phyloP scores from a whole-genome alignment of 2,888 invertebrate species.

The Apantesis nais region DNA sequence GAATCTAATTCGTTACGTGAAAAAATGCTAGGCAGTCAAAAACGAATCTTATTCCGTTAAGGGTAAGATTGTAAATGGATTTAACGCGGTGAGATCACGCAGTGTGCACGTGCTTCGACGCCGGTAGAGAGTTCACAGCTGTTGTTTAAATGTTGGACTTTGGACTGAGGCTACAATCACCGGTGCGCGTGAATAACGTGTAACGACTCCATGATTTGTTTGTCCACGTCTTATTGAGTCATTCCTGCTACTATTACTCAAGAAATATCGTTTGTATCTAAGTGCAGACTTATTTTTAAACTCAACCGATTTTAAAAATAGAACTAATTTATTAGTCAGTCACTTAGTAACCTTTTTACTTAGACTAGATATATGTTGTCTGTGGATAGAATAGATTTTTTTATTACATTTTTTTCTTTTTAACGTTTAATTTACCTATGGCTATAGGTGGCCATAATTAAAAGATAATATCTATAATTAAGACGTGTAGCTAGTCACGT shows the following conservation, averaged over 20 bases:
- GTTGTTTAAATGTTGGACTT: slow-evolving; percentile 74
- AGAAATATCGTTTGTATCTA: background rate
- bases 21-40: slow-evolving; percentile 26
- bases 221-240: slow-evolving; percentile 52
- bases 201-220: slow-evolving; percentile 55
- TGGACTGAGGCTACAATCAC: slow-evolving; percentile 78
- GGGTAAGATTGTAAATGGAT: slow-evolving; percentile 41
- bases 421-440: background rate
- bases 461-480: background rate
- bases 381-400: background rate
- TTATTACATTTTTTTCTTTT: background rate
- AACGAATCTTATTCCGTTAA: slow-evolving; percentile 8
- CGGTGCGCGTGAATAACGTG: slow-evolving; percentile 68
- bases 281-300: background rate
- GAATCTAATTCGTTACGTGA: slow-evolving; percentile 39
- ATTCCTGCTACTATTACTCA: slow-evolving; percentile 11
- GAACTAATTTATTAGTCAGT: background rate
- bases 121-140: slow-evolving; percentile 75
- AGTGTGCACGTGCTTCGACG: slow-evolving; percentile 64
- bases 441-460: background rate
- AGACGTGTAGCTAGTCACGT: background rate
- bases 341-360: background rate
- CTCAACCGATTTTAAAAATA: background rate
- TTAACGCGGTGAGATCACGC: slow-evolving; percentile 63
- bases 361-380: background rate